Percentiles rank a stretch among this genome's conserved stretches.
Evolutionary conservation across 1,140 invertebrate species (phyloP).

Genomic region (Atopsyche davidsoni): DNA sequence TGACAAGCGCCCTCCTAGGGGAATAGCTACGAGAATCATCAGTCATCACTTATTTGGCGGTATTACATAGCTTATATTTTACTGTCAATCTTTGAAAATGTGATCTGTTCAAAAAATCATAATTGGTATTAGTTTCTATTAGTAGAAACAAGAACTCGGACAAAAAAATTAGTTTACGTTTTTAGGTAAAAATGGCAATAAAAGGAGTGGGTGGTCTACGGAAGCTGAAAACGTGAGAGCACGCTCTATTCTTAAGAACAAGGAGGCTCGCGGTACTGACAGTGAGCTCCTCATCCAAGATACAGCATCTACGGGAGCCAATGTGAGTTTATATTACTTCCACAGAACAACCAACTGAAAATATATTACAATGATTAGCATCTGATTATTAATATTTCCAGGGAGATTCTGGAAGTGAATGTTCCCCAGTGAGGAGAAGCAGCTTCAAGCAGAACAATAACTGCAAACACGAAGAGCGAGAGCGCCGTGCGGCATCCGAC

Average conservation of each 20-base stretch:
- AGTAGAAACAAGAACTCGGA: not conserved
- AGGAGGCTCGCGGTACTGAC: constrained; percentile 46
- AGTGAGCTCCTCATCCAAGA: constrained; percentile 47
- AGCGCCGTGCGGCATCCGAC: constrained; percentile 16
- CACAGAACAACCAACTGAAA: not conserved
- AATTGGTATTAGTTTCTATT: not conserved
- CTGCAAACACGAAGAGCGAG: constrained; percentile 31
- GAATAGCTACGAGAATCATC: constrained; percentile 49
- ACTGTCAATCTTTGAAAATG: not conserved
- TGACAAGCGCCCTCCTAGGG: constrained; percentile 45
- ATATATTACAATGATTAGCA: constrained; percentile 1
- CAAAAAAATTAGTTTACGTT: not conserved
- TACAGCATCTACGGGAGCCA: constrained; percentile 43
- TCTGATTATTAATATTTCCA: constrained; percentile 31
- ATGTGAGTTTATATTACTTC: constrained; percentile 35
- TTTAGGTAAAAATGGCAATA: constrained; percentile 47
- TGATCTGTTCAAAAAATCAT: not conserved
- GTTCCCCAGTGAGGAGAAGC: constrained; percentile 46
- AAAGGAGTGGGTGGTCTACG: constrained; percentile 40
- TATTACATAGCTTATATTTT: constrained; percentile 22
- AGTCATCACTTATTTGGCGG: constrained; percentile 49
- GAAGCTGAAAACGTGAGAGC: constrained; percentile 41
- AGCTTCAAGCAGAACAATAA: constrained; percentile 45
- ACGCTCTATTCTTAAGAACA: constrained; percentile 47
- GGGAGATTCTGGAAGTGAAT: constrained; percentile 49